Base-by-base conservation (phyloP, 1,140 invertebrate species). In the Drosophila ohnishii region DNA sequence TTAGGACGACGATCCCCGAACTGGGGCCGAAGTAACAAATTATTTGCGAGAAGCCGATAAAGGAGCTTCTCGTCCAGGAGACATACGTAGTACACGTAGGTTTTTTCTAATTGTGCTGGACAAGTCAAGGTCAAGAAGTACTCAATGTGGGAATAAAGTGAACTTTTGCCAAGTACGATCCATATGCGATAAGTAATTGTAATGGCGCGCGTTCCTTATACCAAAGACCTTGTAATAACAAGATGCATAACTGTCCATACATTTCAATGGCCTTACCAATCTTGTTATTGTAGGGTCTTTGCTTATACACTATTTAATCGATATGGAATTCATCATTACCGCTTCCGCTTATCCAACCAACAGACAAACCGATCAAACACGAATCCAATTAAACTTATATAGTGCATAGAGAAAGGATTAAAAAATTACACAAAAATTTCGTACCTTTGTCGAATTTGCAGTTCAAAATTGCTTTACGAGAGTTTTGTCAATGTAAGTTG, bases 381-480 rank as follows among this genome's bases (percentile, higher is more conserved):
- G 25, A 45, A 35, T 60, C 45, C 62, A 58, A 57, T 53, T 60
- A 72, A 37, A 75, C 39, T 25, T 55, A 64, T 25, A 37, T 39
- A 58, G 65, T 53, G 57, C 75, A 69, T 78, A 75, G 35, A 75
- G 30, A 59, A 50, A 55, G 57, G 53, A 64, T 69, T 61, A 66
- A 67, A 35, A 61, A 80, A 65, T 59, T 71, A 72, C 69, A 72
- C 64, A 78, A 80, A 66, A 50, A 64, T 87, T 87, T 85, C 82
- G 88, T 90, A 90, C 88, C 88, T 90, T 87, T 87, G 71, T 90
- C 83, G 88, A 90, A 90, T 90, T 88, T 85, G 88, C 88, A 90
- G 88, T 90, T 90, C 83, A 90, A 90, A 90, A 90, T 90, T 90
- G 83, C 83, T 79, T 70, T 86, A 78, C 51, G 65, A 79, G 77